Base-by-base conservation (phyloP, 2,888 invertebrate genomes). In the Cyclophora albipunctata region DNA sequence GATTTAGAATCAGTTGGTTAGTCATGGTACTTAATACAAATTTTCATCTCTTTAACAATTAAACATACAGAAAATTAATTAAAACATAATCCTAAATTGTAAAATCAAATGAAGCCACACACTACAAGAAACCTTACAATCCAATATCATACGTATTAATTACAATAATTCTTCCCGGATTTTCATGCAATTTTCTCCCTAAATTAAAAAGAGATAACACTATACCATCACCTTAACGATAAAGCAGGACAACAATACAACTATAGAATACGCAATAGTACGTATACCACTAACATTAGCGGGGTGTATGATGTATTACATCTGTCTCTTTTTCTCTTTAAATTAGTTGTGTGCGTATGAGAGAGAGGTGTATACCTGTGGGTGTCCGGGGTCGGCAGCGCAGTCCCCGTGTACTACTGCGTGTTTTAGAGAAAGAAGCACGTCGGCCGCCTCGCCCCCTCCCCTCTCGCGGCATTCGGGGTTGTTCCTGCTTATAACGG, bases 401-500 rank as follows among this genome's bases (percentile, higher is more conserved):
- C 87, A 89, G 61, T 92, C 93, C 6, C 95, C 94, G 78, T 95
- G 95, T 42, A 96, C 94, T 52, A 96, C 95, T 44, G 96, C 95
- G 76, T 96, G 95, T 75, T 96, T 96, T 65, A 96, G 85, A 0
- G 96, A 95, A 68, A 96, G 90, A 45, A 97, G 90, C 57, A 96
- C 96, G 81, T 96, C 96, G n/a, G 96, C 95, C 66, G 96, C 93
- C 69, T 95, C 95, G 66, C 92, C 88, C 41, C 87, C 86, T 6
- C 78, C 81, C 52, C 87, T 83, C 58, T 92, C 91, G 50, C 91
- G 89, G 58, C 90, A 90, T 55, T 91, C 91, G 56, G 83, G 79
- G 45, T 84, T 84, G 64, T 60, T 90, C 81, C 78, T 89, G 81
- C 72, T 77, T 51, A 50, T 43, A 63, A 66, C 48, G 51, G 42